phyloP scores from a whole-genome alignment of 2,888 invertebrate genomes.

The Rhamphomyia laevipes region DNA sequence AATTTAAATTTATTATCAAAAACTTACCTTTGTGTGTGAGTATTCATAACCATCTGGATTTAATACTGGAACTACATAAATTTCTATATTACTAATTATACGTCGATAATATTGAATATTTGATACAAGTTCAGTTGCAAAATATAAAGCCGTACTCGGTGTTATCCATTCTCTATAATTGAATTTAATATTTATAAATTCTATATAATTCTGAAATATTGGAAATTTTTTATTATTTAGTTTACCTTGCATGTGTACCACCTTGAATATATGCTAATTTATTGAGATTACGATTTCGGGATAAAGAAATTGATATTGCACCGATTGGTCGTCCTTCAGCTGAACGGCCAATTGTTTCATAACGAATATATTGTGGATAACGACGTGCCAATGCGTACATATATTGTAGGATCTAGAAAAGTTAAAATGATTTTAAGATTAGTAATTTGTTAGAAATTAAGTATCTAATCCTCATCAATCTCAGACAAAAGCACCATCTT shows the following conservation, averaged over 20 bases:
- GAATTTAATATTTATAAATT: constrained; percentile 6
- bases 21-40: constrained; percentile 27
- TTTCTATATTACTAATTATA: constrained; percentile 28
- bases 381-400: constrained; percentile 29
- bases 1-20: too few relatives aligned
- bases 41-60: constrained; percentile 38
- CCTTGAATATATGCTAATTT: constrained; percentile 34
- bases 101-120: constrained; percentile 35
- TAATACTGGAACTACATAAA: constrained; percentile 31
- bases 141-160: constrained; percentile 50
- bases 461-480: too few relatives aligned
- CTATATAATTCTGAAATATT: background rate
- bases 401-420: constrained; percentile 25
- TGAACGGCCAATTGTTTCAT: constrained; percentile 29
- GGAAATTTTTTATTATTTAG: background rate
- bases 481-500: too few relatives aligned
- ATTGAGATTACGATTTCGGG: constrained; percentile 17
- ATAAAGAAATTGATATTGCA: constrained; percentile 28
- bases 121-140: constrained; percentile 51
- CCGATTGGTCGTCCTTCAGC: constrained; percentile 33
- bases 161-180: constrained; percentile 55
- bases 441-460: too few relatives aligned
- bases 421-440: too few relatives aligned
- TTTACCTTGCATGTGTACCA: constrained; percentile 25
- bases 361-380: constrained; percentile 24